Evolutionary conservation across 1,140 invertebrate genomes (phyloP).

Genomic region (Calosoma granatense): DNA sequence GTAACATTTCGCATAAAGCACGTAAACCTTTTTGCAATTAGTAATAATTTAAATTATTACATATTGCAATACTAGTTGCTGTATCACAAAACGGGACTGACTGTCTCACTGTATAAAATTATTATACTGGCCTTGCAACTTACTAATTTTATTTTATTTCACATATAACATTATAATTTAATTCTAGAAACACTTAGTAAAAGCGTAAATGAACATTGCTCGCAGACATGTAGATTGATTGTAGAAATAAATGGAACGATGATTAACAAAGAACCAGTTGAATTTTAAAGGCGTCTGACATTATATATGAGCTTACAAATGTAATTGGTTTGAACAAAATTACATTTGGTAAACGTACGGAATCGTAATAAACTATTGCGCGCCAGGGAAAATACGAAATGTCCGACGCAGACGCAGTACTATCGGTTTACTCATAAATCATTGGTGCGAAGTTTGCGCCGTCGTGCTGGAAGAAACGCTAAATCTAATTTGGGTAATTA

Average conservation of each 20-base stretch:
- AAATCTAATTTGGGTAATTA: conserved; percentile 9
- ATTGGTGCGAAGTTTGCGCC: background rate
- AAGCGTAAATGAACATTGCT: too few relatives aligned
- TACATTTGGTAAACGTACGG: background rate
- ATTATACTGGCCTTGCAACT: too few relatives aligned
- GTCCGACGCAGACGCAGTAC: background rate
- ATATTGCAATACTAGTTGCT: too few relatives aligned
- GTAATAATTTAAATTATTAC: too few relatives aligned
- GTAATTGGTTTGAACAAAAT: conserved; percentile 6
- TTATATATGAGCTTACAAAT: background rate
- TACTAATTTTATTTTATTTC: too few relatives aligned
- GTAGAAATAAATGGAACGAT: background rate
- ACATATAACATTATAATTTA: too few relatives aligned
- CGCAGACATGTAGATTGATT: too few relatives aligned
- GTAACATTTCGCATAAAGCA: too few relatives aligned
- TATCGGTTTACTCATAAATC: conserved; percentile 7
- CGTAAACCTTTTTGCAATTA: too few relatives aligned
- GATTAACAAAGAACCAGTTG: background rate
- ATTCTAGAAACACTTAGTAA: too few relatives aligned
- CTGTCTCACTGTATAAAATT: too few relatives aligned
- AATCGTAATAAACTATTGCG: background rate
- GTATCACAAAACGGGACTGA: too few relatives aligned
- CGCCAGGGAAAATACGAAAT: background rate
- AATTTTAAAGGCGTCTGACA: background rate
- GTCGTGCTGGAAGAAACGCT: background rate